Evolutionary conservation across 1,140 invertebrate genomes (phyloP).

Genomic region (Musca domestica): DNA sequence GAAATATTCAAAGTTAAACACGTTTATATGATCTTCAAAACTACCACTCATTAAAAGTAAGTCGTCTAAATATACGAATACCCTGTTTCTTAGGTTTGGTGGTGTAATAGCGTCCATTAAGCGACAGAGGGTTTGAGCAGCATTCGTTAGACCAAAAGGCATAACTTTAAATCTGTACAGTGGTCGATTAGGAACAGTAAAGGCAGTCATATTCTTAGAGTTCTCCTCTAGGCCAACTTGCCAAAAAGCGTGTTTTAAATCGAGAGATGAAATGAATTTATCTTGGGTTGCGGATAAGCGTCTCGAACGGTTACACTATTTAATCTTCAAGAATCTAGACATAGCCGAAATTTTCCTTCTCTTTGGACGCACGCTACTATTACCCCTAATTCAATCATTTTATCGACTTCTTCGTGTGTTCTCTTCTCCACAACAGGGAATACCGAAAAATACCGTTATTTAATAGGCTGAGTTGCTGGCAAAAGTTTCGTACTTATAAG

Average conservation of each 20-base stretch:
- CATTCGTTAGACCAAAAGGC: slow-evolving; percentile 26
- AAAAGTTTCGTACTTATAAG: too few species aligned
- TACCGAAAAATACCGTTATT: slow-evolving; percentile 23
- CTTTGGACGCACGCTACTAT: slow-evolving; percentile 9
- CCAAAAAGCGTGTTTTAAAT: slow-evolving; percentile 27
- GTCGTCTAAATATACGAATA: slow-evolving; percentile 14
- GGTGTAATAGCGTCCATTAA: not conserved
- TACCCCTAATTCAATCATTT: slow-evolving; percentile 2
- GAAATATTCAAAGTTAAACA: slow-evolving; percentile 2
- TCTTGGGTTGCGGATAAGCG: slow-evolving; percentile 12
- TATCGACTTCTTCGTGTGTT: slow-evolving; percentile 18
- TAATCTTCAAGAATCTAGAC: slow-evolving; percentile 10
- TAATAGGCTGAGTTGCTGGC: slow-evolving; percentile 9
- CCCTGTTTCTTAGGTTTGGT: not conserved
- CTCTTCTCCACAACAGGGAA: slow-evolving; percentile 20
- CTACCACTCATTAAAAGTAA: not conserved
- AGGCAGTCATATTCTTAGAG: slow-evolving; percentile 23
- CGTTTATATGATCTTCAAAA: not conserved
- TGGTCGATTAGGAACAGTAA: slow-evolving; percentile 22
- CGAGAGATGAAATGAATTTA: slow-evolving; percentile 22
- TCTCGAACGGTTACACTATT: slow-evolving; percentile 12
- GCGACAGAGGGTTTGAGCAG: slow-evolving; percentile 25
- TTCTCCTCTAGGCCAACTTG: slow-evolving; percentile 22
- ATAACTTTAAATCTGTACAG: slow-evolving; percentile 26
- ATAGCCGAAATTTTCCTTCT: slow-evolving; percentile 8